Base-by-base conservation (phyloP, 2,888 invertebrate genomes). In the Nephrotoma guestfalica region DNA sequence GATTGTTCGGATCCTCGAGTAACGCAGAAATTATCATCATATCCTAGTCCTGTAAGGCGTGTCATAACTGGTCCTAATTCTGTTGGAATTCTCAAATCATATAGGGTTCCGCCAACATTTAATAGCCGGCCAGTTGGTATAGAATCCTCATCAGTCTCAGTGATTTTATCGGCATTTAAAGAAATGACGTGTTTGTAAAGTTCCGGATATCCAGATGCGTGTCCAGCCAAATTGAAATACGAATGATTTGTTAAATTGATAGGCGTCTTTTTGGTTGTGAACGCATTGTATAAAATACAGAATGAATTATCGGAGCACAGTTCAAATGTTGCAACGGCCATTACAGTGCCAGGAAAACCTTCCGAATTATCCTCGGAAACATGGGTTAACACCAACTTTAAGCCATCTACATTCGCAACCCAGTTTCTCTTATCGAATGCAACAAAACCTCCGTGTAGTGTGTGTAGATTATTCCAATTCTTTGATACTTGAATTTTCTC, bases 151-250 rank as follows among this genome's bases (percentile, higher is more conserved):
- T 96, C 95, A 0, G 94, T 93, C 2, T 94, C 95, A 0, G 96
- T 96, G 89, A 95, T 96, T 87, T 93, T 93, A 90, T 96, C 95
- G 2, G 96, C 96, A 89, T 95, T 96, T 47, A 98, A 93, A 18
- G 93, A 93, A 83, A 97, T 91, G 42, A 93, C 91, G 90, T 97
- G 97, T 41, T 95, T 94, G 88, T 94, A 93, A 87, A 96, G 90
- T 87, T 93, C 93, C 6, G 92, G 91, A 0, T 93, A 91, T 1
- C 96, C 96, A n/a, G 94, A 89, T 41, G 89, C 90, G 92, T 98
- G 97, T n/a, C 98, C 98, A 86, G 95, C 97, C 71, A 99, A 93
- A 92, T 99, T 99, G 91, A 98, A 98, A 91, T 96, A 98, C 0
- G 96, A 94, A 89, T 98, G 96, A 90, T 96, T 96, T 85, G 97